Evolutionary conservation across 2,797 vertebrate species (phyloP).

Genomic region (Mareca strepera): DNA sequence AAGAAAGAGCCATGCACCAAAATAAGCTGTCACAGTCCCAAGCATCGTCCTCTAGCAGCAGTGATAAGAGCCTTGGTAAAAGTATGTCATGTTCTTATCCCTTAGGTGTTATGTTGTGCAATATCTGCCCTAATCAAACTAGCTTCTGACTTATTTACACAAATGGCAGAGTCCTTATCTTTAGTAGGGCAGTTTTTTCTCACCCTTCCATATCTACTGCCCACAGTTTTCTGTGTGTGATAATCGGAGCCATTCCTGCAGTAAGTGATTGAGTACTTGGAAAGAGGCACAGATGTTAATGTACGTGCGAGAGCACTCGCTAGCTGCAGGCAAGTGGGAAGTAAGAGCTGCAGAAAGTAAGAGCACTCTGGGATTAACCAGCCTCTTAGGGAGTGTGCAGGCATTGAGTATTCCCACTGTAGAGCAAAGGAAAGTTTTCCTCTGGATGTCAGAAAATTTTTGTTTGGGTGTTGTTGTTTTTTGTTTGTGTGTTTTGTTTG

Average conservation of each 20-base stretch:
- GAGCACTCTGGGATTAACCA: neutral
- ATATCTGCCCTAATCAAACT: neutral
- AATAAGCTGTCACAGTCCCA: neutral
- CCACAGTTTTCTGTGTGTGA: neutral
- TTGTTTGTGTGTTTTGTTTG: too few species aligned
- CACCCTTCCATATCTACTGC: neutral
- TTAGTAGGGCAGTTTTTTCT: neutral
- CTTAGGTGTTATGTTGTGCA: neutral
- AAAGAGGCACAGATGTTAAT: neutral
- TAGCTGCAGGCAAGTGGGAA: neutral
- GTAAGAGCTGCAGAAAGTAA: neutral
- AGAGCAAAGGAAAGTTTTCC: neutral
- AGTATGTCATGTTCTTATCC: neutral
- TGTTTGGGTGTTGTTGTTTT: too few species aligned
- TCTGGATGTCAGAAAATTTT: neutral
- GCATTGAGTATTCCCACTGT: neutral
- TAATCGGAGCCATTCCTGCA: neutral
- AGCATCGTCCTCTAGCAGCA: neutral
- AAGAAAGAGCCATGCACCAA: neutral
- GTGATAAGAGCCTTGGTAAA: neutral
- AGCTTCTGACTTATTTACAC: neutral
- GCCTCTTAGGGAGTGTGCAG: neutral
- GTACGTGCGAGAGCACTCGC: neutral
- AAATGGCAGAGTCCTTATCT: constrained; percentile 1
- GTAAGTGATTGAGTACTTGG: neutral